Evolutionary conservation across 2,888 invertebrate species (phyloP), one percentile per base, ranked within the genome.

Genomic region (Melanargia galathea): DNA sequence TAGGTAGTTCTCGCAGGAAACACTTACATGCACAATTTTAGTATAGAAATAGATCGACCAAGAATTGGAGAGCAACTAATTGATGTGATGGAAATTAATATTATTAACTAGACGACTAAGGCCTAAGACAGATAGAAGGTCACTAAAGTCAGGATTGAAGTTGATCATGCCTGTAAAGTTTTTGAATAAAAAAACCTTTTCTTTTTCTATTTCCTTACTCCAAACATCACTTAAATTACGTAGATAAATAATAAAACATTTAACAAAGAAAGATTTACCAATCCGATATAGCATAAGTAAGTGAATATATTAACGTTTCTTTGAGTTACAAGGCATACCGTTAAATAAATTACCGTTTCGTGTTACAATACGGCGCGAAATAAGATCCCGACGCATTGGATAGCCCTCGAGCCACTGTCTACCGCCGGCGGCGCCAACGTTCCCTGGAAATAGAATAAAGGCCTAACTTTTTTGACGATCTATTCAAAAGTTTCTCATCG

Each of bases 391-490:
- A 8, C 5, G 16, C 10, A 18, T 30, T 16, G 49, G 43, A 8
- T 43, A 8, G 43, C 16, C 18, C 18, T 2, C 16, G 16, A 18
- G 8, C 7, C 2, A 7, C 2, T 7, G 7, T n/a, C 6, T 5
- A n/a, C 18, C 51, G 51, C 55, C 55, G 55, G 24, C 38, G 40
- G 55, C 55, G 55, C 22, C 40, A 11, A 4, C 6, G 40, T n/a
- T 40, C 40, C 24, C 55, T 1, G 38, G 35, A 35, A 54, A 1
- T n/a, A 20, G 13, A 38, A 35, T n/a, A 22, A 38, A 54, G 54
- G 54, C 35, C 54, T 54, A 35, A 55, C 40, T 55, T 55, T 55
- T 55, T 55, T 20, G 40, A 55, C 24, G 55, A 40, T 26, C 55
- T 24, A 55, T 54, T 55, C 40, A 40, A 6, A 54, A 40, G 40